A percentile compares a stretch with the other conserved stretches of the same genome.
phyloP scores from a whole-genome alignment of 2,113 vertebrate species.

The Xenotilapia longispinis region DNA sequence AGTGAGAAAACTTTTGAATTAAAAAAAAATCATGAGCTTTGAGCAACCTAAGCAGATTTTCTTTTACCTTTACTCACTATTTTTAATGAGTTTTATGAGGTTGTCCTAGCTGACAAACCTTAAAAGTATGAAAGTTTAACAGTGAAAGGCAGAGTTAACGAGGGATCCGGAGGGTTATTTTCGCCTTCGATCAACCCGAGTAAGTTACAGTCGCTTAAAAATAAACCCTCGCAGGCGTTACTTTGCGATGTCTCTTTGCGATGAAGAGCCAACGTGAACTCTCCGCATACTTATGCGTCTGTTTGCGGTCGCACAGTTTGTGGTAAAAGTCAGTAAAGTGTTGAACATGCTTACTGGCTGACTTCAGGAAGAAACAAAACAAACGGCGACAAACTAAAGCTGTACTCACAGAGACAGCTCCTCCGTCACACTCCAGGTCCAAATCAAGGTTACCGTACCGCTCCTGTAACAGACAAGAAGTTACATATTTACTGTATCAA shows the following conservation, averaged over 20 bases:
- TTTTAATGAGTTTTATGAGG: not conserved
- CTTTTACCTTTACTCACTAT: not conserved
- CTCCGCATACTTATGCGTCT: not conserved
- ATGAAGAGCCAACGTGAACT: not conserved
- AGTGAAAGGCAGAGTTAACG: not conserved
- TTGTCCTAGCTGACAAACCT: accelerated
- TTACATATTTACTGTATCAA: not conserved
- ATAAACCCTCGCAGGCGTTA: not conserved
- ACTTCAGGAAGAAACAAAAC: not conserved
- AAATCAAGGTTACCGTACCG: slow-evolving; percentile 36
- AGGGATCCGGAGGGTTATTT: not conserved
- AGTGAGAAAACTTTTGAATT: not conserved
- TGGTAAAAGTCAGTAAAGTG: not conserved
- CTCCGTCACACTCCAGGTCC: slow-evolving; percentile 46
- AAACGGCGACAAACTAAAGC: not conserved
- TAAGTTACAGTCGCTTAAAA: not conserved
- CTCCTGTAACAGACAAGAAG: slow-evolving; percentile 2
- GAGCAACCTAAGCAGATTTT: not conserved
- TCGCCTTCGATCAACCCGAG: not conserved
- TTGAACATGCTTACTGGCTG: not conserved
- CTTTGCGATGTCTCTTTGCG: not conserved
- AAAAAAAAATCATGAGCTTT: not conserved
- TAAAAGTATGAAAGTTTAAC: not conserved
- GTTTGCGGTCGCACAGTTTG: not conserved
- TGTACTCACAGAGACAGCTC: slow-evolving; percentile 19